Evolutionary conservation across 2,888 invertebrate genomes (phyloP).

Genomic region (Trachelus troglodyta): DNA sequence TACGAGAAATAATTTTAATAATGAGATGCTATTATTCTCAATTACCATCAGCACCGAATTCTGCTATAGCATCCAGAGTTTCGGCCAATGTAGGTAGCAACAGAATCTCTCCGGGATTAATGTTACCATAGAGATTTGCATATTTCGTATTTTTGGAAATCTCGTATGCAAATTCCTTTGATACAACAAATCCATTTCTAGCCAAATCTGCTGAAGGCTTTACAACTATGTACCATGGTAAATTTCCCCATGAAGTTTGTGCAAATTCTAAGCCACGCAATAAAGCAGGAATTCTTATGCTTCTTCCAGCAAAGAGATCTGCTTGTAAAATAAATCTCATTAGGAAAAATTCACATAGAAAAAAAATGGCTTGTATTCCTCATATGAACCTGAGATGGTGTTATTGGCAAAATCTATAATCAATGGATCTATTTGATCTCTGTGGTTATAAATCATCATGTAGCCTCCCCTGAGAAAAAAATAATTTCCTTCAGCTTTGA

Average conservation of each 20-base stretch:
- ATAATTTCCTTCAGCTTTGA: background rate
- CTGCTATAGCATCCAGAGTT: conserved; percentile 69
- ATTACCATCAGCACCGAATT: conserved; percentile 59
- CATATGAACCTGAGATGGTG: conserved; percentile 47
- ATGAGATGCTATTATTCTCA: background rate
- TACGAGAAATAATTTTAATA: conserved; percentile 2
- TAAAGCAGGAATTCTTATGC: conserved; percentile 69
- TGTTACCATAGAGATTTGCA: conserved; percentile 63
- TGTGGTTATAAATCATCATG: conserved; percentile 79
- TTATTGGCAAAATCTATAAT: conserved; percentile 71
- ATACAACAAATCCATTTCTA: conserved; percentile 68
- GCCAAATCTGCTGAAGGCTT: conserved; percentile 72
- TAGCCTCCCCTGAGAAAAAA: conserved; percentile 75
- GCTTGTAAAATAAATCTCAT: conserved; percentile 7
- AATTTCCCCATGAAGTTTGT: conserved; percentile 70
- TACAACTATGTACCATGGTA: conserved; percentile 73
- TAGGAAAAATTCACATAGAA: background rate
- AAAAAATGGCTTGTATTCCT: background rate
- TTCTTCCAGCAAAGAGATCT: conserved; percentile 31
- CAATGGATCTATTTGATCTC: conserved; percentile 68
- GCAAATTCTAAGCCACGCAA: conserved; percentile 71
- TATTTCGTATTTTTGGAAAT: conserved; percentile 59
- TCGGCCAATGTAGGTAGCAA: conserved; percentile 68
- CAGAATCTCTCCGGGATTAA: conserved; percentile 66
- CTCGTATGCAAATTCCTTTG: conserved; percentile 67